These are phyloP conservation scores for Dromas ardeola DNA, from an alignment of 2,113 vertebrate species.

Conservation along the genomic window DNA sequence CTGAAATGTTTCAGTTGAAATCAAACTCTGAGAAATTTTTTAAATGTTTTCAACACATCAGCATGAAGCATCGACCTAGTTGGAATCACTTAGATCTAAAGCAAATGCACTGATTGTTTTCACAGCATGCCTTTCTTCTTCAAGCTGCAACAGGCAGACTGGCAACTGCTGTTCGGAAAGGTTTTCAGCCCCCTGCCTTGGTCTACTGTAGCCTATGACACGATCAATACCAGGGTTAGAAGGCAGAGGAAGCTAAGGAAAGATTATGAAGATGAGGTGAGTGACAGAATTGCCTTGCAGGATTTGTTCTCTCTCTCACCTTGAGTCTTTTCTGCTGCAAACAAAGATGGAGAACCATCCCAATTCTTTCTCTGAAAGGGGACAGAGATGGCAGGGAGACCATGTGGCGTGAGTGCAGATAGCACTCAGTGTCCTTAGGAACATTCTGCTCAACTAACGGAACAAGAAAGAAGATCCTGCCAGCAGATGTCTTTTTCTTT, in stretches of 20 bases:
- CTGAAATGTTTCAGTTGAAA: constrained; percentile 76
- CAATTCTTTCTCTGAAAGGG: not conserved
- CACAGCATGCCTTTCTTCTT: constrained; percentile 83
- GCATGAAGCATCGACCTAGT: constrained; percentile 85
- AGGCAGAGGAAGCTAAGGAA: constrained; percentile 72
- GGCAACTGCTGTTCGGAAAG: constrained; percentile 72
- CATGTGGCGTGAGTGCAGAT: rapidly evolving
- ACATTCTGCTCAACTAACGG: not conserved
- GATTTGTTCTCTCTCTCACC: constrained; percentile 79
- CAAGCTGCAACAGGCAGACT: constrained; percentile 73
- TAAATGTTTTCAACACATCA: constrained; percentile 87
- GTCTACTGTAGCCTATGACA: constrained; percentile 78
- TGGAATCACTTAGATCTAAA: constrained; percentile 88
- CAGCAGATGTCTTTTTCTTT: not conserved
- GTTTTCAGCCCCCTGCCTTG: constrained; percentile 84
- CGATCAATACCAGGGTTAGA: constrained; percentile 81
- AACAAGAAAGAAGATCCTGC: not conserved
- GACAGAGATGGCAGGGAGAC: not conserved
- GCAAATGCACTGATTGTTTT: constrained; percentile 91
- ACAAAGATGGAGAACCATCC: constrained; percentile 51
- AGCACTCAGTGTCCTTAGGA: not conserved
- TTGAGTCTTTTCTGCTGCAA: constrained; percentile 66
- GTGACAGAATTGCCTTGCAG: constrained; percentile 72
- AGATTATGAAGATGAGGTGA: constrained; percentile 84
- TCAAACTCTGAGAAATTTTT: constrained; percentile 81